Base-by-base conservation (phyloP, 2,888 invertebrate genomes). In the Chloromyia formosa region DNA sequence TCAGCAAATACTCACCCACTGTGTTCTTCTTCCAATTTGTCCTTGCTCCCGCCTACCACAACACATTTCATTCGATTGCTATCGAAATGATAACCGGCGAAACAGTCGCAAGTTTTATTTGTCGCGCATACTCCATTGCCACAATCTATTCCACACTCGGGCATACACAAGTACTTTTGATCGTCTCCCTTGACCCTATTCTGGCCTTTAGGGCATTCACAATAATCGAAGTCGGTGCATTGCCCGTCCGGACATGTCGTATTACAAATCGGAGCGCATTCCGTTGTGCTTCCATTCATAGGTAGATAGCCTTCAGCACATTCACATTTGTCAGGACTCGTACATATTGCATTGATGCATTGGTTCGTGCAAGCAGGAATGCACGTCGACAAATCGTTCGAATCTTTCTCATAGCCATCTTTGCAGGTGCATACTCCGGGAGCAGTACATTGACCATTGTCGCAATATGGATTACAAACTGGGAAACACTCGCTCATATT, bases 381-480 rank as follows among this genome's bases (percentile, higher is more conserved):
- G 42, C 68, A 76, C 3, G 64, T 60, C 18, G 56, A 72, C 54
- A 45, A 40, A 9, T 56, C 45, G 58, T 40, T 69, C 53, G 0
- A 76, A 80, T 12, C 54, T 75, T 54, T 84, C 78, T 81, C 79
- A 78, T 79, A 84, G 22, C 83, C 84, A 68, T 81, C 80, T 45
- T 78, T 79, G 40, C 84, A 84, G 10, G 77, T 85, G 81, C 93
- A 93, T 0, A 85, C 84, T 74, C 88, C 87, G 1, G 77, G 86
- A 83, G 83, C 92, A 89, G 88, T 85, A 81, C 93, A 93, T 35
- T 87, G 84, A 35, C 90, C 91, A 80, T 90, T 90, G 60, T 89
- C 83, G 80, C 93, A 93, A 3, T 88, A 89, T 71, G 61, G 49
- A 1, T 14, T 12, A 23, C 73, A 73, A 27, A 75, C 75, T 0